Percentiles rank a stretch among this genome's conserved stretches.
Evolutionary conservation across 37 sponge, comb jelly and placozoan genomes (phyloP).

Genomic region (Aplysina aerophoba): DNA sequence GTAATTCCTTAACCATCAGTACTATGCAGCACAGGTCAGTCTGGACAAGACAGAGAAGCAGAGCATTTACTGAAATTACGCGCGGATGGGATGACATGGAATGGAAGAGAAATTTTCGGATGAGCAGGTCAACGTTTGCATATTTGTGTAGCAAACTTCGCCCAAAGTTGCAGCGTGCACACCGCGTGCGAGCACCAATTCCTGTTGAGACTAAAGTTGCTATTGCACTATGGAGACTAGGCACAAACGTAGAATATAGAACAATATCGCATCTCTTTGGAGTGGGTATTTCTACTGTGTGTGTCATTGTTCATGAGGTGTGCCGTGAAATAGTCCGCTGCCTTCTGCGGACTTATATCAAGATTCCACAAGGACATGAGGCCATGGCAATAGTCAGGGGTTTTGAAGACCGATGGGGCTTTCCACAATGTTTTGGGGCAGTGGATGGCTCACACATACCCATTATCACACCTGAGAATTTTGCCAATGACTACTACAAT

Average conservation of each 20-base stretch:
- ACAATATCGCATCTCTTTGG: slow-evolving; percentile 8
- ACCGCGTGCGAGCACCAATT: background rate
- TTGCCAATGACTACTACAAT: background rate
- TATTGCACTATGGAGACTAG: slow-evolving; percentile 14
- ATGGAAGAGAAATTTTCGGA: slow-evolving; percentile 22
- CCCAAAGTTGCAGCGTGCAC: background rate
- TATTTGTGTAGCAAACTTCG: background rate
- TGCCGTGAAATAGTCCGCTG: background rate
- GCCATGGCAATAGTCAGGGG: background rate
- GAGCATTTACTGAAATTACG: too few relatives aligned
- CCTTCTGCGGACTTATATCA: background rate
- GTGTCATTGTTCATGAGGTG: background rate
- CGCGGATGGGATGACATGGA: too few relatives aligned
- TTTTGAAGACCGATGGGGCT: background rate
- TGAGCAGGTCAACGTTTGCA: background rate
- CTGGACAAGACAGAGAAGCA: too few relatives aligned
- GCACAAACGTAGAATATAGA: background rate
- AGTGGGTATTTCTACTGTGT: background rate
- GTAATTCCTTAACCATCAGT: too few relatives aligned
- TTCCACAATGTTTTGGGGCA: slow-evolving; percentile 23
- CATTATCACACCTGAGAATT: background rate
- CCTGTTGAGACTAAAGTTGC: background rate
- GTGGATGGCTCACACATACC: slow-evolving; percentile 25
- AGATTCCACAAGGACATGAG: background rate
- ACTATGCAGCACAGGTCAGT: too few relatives aligned